Evolutionary conservation across 1,140 invertebrate genomes (phyloP).

Genomic region (Mercenaria mercenaria): DNA sequence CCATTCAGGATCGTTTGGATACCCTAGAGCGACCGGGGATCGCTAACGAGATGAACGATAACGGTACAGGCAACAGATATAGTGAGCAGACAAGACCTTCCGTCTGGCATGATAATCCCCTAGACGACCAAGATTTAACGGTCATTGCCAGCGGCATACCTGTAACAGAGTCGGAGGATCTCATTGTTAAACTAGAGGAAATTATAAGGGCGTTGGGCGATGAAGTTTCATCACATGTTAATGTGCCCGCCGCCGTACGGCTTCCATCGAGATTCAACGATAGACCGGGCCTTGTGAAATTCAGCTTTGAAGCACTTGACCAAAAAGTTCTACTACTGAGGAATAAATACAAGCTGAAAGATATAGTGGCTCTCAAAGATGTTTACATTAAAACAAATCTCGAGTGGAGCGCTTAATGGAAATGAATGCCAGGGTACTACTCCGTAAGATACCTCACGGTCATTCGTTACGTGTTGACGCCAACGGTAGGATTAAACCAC

Average conservation of each 20-base stretch:
- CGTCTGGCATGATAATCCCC: background rate
- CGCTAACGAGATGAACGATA: no score
- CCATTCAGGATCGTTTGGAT: no score
- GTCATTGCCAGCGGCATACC: constrained; percentile 12
- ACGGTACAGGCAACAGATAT: no score
- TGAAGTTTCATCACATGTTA: background rate
- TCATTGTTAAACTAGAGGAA: background rate
- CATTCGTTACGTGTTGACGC: constrained; percentile 20
- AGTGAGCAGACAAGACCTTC: no score
- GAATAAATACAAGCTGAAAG: constrained; percentile 26
- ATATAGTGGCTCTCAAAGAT: background rate
- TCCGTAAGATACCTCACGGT: constrained; percentile 32
- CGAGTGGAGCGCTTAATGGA: constrained; percentile 18
- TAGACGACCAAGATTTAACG: constrained; percentile 13
- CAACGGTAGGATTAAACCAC: constrained; percentile 34
- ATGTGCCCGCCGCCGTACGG: background rate
- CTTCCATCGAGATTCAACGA: background rate
- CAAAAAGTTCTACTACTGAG: constrained; percentile 5
- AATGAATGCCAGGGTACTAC: constrained; percentile 1
- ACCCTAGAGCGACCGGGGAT: no score
- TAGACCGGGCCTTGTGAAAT: constrained; percentile 28
- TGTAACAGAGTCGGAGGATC: background rate
- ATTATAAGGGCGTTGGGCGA: constrained; percentile 12
- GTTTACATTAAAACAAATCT: constrained; percentile 47
- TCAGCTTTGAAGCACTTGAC: background rate